Evolutionary conservation across 2,113 vertebrate species (phyloP).

Genomic region (Neoarius graeffei): DNA sequence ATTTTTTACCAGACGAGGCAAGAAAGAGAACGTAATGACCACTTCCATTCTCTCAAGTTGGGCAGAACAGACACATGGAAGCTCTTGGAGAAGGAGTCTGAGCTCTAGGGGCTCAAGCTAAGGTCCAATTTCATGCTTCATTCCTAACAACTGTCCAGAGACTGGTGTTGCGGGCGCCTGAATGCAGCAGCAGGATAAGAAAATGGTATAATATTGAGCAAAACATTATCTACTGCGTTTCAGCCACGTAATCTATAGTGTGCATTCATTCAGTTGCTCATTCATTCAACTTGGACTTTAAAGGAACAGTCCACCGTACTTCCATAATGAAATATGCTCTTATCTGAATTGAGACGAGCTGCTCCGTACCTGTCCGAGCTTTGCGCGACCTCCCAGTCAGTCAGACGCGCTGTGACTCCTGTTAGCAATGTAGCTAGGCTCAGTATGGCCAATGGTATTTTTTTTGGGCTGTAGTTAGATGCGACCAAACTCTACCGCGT

Average conservation of each 20-base stretch:
- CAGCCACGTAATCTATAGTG: background rate
- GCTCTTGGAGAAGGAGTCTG: background rate
- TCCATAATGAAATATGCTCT: too few species aligned
- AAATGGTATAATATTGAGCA: background rate
- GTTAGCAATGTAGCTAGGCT: too few species aligned
- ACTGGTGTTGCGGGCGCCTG: conserved; percentile 11
- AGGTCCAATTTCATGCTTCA: conserved; percentile 40
- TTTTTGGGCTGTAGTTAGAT: too few species aligned
- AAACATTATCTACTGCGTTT: background rate
- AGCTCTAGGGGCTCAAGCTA: conserved; percentile 30
- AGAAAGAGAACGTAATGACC: conserved; percentile 32
- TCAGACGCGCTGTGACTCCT: too few species aligned
- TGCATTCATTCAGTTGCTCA: background rate
- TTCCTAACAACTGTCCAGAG: conserved; percentile 31
- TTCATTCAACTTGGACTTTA: background rate
- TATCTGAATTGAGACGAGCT: too few species aligned
- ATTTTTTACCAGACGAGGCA: conserved; percentile 38
- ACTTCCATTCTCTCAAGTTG: conserved; percentile 25
- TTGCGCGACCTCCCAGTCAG: too few species aligned
- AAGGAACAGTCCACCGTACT: too few species aligned
- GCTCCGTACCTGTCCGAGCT: too few species aligned
- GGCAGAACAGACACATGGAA: conserved; percentile 9
- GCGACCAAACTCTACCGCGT: too few species aligned
- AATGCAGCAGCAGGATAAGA: background rate
- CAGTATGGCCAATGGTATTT: too few species aligned